Evolutionary conservation across 2,888 invertebrate species (phyloP).

Genomic region (Epirrhoe alternata): DNA sequence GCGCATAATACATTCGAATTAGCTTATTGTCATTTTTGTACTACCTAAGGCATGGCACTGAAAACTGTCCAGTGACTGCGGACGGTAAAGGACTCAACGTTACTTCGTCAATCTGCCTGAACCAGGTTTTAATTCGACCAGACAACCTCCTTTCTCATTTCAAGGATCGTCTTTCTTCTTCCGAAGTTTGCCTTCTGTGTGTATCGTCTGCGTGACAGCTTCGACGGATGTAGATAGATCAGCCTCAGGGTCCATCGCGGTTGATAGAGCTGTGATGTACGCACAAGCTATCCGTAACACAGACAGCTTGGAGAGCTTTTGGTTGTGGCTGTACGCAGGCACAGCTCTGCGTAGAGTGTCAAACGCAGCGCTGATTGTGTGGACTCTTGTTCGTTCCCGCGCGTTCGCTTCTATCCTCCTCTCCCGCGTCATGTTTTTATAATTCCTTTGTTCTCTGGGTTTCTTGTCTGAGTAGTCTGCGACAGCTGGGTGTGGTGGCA

Average conservation of each 20-base stretch:
- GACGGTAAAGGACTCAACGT: conserved; percentile 52
- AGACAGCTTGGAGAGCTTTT: conserved; percentile 96
- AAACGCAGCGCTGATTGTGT: conserved; percentile 98
- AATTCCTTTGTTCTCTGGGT: conserved; percentile 91
- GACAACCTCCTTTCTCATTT: conserved; percentile 38
- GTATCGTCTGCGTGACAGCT: conserved; percentile 95
- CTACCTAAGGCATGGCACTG: conserved; percentile 43
- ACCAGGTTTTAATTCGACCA: conserved; percentile 1
- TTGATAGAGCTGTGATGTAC: conserved; percentile 95
- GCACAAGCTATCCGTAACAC: conserved; percentile 97
- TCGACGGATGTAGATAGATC: conserved; percentile 92
- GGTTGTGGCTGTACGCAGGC: conserved; percentile 96
- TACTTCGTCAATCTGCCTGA: conserved; percentile 1
- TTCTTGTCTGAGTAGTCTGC: conserved; percentile 84
- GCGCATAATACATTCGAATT: conserved; percentile 39
- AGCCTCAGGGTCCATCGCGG: conserved; percentile 88
- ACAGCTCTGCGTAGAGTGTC: conserved; percentile 93
- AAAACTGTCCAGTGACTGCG: conserved; percentile 12
- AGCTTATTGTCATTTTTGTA: conserved; percentile 74
- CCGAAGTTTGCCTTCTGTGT: conserved; percentile 94
- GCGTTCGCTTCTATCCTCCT: conserved; percentile 97
- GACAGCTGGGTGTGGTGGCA: conserved; percentile 84
- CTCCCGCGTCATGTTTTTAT: conserved; percentile 98
- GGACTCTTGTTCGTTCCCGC: conserved; percentile 95
- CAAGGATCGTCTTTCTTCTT: conserved; percentile 92